Conservation (phyloP, 2,888 invertebrate species). For the Rugalucina vietnamica region DNA sequence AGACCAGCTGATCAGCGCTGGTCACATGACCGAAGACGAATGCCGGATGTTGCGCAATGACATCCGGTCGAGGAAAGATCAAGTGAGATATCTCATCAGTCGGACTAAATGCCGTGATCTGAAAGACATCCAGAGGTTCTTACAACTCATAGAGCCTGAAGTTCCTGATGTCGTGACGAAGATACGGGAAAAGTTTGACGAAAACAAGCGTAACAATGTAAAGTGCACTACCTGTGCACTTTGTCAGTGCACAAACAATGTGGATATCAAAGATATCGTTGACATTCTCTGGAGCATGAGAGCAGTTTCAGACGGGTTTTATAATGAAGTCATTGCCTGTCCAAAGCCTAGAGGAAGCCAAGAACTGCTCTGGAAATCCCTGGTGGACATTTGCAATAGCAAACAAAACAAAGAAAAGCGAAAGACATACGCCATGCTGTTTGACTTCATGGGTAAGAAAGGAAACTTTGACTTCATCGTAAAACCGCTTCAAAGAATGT, state of each 20-base stretch:
- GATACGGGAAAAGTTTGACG: not conserved
- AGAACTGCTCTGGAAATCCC: not conserved
- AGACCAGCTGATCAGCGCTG: not conserved
- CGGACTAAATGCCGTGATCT: not conserved
- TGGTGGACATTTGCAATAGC: not conserved
- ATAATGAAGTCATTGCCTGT: constrained; percentile 3
- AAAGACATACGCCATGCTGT: not conserved
- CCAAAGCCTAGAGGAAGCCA: not conserved
- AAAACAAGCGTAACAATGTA: not conserved
- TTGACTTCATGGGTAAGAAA: not conserved
- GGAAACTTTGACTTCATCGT: not conserved
- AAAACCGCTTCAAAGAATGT: not conserved
- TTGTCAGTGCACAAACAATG: not conserved
- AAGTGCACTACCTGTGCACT: not conserved
- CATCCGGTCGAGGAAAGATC: not conserved
- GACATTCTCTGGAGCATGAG: not conserved
- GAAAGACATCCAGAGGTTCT: not conserved
- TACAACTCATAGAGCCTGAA: not conserved
- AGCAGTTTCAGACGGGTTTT: constrained; percentile 4
- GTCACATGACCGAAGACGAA: constrained; percentile 5
- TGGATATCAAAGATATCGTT: not conserved
- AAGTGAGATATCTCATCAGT: not conserved
- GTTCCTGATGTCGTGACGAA: not conserved
- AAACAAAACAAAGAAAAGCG: not conserved
- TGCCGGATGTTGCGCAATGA: not conserved